Base-by-base conservation (phyloP, 2,888 invertebrate species). In the Nematopogon swammerdamellus region DNA sequence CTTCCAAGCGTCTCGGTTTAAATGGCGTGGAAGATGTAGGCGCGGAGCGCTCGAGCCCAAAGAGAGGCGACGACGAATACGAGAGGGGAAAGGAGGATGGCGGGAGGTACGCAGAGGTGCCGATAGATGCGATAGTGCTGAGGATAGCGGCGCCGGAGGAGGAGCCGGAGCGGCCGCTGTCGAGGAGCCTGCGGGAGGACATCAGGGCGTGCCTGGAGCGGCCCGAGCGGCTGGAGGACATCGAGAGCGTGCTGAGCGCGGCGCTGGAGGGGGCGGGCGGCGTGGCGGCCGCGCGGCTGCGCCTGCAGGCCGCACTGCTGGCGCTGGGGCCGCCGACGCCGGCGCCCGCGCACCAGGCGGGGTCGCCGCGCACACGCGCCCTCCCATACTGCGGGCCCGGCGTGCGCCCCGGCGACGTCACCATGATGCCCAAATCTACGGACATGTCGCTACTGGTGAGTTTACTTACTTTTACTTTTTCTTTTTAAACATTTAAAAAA, bases 351-450 rank as follows among this genome's bases (percentile, higher is more conserved):
- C 63, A 61, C 5, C 14, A 49, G 45, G 60, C 63, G 25, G 59
- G 66, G 44, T 71, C 75, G 36, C 79, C 79, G 59, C 63, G 77
- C 1, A 82, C 81, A 17, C 83, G 83, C 17, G 77, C 82, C 54
- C 72, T 83, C 49, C 82, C 83, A 52, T 85, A 84, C 65, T 83
- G 82, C 60, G 84, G 84, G 25, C 81, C 83, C 43, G 82, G 80
- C 18, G 81, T 80, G 19, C 58, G 75, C 6, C 75, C 75, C 0
- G 81, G 80, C 0, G 81, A 80, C 56, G 79, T 80, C 55, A 76
- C 75, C 8, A 77, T 80, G 76, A 76, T 76, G 70, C 66, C 80
- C 4, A 79, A 79, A 60, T 70, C 66, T 48, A 71, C 74, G 1
- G 84, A 86, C 58, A 74, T 76, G 71, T 74, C 76, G 3, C 57